phyloP scores from a whole-genome alignment of 2,113 vertebrate species.

The Falco punctatus region DNA sequence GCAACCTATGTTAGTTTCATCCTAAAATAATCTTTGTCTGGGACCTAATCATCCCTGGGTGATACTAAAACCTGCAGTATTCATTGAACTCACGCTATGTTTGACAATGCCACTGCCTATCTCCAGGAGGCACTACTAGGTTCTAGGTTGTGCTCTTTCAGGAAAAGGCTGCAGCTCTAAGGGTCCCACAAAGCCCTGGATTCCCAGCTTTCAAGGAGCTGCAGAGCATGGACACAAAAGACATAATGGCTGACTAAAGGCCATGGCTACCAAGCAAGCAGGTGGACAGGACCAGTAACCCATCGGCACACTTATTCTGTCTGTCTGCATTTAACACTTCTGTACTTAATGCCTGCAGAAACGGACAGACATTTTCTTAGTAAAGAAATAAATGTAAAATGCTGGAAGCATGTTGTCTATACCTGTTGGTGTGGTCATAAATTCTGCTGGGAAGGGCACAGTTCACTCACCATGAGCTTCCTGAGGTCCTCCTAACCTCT shows the following conservation, averaged over 20 bases:
- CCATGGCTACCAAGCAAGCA: neutral
- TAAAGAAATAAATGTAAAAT: neutral
- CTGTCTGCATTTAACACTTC: neutral
- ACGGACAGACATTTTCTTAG: neutral
- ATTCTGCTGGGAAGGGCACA: neutral
- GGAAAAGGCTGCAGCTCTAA: neutral
- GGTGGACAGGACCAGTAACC: neutral
- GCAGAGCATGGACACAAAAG: neutral
- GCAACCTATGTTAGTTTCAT: neutral
- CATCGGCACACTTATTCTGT: neutral
- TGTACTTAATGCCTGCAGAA: neutral
- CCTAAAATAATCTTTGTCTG: neutral
- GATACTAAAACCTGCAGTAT: neutral
- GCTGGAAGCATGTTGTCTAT: neutral
- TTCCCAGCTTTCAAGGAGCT: neutral
- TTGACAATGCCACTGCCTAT: neutral
- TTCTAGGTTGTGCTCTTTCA: neutral
- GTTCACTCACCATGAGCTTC: neutral
- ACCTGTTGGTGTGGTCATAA: neutral
- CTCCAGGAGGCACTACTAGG: neutral
- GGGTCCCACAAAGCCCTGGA: neutral
- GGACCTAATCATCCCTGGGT: neutral
- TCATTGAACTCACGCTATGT: accelerated
- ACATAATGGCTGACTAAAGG: neutral
- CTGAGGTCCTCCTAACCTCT: neutral